Evolutionary conservation across 2,888 invertebrate species (phyloP).

Genomic region (Thysanoteuthis rhombus): DNA sequence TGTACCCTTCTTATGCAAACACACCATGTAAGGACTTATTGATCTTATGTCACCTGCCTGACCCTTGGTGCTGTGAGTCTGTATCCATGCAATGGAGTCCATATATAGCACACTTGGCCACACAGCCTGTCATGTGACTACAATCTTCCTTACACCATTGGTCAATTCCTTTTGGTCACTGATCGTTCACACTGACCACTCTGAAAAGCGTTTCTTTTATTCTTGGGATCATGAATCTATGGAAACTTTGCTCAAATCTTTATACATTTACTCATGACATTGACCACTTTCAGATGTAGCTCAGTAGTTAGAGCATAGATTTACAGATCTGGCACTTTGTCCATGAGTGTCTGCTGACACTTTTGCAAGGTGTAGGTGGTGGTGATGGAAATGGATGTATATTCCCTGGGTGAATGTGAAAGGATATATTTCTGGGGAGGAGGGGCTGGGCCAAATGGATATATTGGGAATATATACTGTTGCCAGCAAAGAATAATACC

Average conservation of each 20-base stretch:
- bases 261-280: background rate
- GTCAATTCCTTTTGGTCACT: background rate
- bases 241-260: background rate
- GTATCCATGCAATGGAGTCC: background rate
- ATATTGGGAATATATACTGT: no score
- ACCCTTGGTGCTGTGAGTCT: background rate
- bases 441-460: no score
- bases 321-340: no score
- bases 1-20: background rate
- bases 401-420: no score
- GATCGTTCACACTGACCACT: background rate
- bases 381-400: no score
- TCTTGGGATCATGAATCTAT: background rate
- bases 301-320: background rate
- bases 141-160: background rate
- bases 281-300: background rate
- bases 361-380: no score
- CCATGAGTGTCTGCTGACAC: no score
- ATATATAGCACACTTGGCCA: background rate
- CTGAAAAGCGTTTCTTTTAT: background rate
- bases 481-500: no score
- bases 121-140: background rate
- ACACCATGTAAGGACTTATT: background rate
- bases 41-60: background rate
- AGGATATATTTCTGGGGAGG: no score